Evolutionary conservation across 2,797 vertebrate genomes (phyloP), one percentile per base, ranked within the genome.

Genomic region (Coendou prehensilis): DNA sequence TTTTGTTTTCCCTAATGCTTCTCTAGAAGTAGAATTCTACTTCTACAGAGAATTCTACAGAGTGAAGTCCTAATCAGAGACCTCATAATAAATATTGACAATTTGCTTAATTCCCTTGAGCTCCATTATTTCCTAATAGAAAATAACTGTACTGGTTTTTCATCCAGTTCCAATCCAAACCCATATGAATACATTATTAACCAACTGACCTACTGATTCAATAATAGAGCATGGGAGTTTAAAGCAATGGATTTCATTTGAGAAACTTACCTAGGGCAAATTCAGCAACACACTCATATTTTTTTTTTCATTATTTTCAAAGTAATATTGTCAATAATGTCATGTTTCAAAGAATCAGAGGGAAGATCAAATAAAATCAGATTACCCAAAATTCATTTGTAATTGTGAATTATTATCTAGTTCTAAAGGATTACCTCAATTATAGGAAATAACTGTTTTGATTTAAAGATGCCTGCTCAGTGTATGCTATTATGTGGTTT

Each of bases 21-120:
- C 8, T 71, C 1, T 71, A 78, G 17, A 93, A 92, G 50, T 69
- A 79, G 20, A 83, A 79, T 63, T 87, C 4, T 3, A 23, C 37
- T 41, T 41, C 37, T 41, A 41, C 37, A 41, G 37, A 79, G 20
- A 83, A 79, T 63, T 87, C 4, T 3, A 23, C 37, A 59, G 15
- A 79, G 15, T 92, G 63, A 92, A 79, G 15, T 57, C n/a, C 0
- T 90, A 96, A 94, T 93, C 45, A 88, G 41, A 94, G 8, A 8
- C 83, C 9, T 97, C 80, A 69, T 26, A 28, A 91, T 93, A 96
- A 91, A 94, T 79, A 81, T 93, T 52, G 13, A 87, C 33, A 94
- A 79, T 41, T 67, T 80, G 7, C 9, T 61, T 96, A 86, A 93
- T 91, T 97, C 95, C 56, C 28, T 37, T 50, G 20, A 88, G 18